Evolutionary conservation across 2,888 invertebrate genomes (phyloP), one percentile per base, ranked within the genome.

Genomic region (Teleiodes luculella): DNA sequence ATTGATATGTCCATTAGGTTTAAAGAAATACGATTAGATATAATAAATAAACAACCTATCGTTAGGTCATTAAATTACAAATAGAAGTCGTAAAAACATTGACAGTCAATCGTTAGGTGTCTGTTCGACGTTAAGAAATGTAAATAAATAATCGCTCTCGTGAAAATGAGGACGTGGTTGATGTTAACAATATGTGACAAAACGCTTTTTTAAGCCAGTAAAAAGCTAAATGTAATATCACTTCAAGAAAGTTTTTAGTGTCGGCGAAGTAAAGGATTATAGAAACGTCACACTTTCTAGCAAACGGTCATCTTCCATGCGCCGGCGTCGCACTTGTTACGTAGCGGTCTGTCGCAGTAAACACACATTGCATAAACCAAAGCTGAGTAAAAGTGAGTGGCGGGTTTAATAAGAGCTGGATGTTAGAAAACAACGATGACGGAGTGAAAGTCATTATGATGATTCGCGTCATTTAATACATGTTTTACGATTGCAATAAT

Each of bases 391-490:
- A 46, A 53, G 53, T 50, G 53, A 56, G 35, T 33, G 52, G 52
- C 33, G 33, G 51, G 47, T 55, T 56, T 56, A 52, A 49, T 53
- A 54, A 54, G 20, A 47, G 18, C 37, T 45, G 46, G 48, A 50
- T 41, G 39, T 37, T 45, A 53, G 52, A 50, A 50, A 39, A 48
- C 49, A 24, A 10, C 16, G 35, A 36, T 33, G 30, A 43, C 47
- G 28, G 49, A 37, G 57, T 52, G 54, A 57, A 57, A 57, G 57
- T 35, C 41, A 57, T 56, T 52, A 52, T 28, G 36, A 47, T 45
- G 54, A 54, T 54, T 52, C 48, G 48, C 52, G 49, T 52, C 52
- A 57, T 52, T 57, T 52, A 47, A 39, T 39, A 51, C 51, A 51
- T 51, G 51, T 31, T 50, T 48, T 35, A 39, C 36, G 36, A 36